phyloP scores from a whole-genome alignment of 1,140 invertebrate species.

The Orussus abietinus region DNA sequence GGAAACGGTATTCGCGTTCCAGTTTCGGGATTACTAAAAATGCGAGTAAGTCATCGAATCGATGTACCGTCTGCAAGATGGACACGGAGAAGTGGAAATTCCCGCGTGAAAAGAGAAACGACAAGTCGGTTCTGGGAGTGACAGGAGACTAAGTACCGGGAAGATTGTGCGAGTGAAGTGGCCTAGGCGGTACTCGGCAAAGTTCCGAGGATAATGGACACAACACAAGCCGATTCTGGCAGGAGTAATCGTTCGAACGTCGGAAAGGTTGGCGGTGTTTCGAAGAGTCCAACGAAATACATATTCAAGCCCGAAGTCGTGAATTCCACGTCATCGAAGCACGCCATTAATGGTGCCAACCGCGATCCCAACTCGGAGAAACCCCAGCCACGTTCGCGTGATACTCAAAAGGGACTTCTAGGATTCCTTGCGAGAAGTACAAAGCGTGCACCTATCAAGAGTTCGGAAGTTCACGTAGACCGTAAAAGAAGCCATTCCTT shows the following conservation, averaged over 20 bases:
- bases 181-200: not conserved
- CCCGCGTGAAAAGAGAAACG: too few relatives aligned
- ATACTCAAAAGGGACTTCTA: not conserved
- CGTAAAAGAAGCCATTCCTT: not conserved
- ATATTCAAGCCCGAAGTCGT: not conserved
- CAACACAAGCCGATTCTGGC: not conserved
- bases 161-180: too few relatives aligned
- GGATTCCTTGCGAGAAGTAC: not conserved
- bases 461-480: not conserved
- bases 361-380: not conserved
- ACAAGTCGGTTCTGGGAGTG: too few relatives aligned
- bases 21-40: too few relatives aligned
- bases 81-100: too few relatives aligned
- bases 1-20: too few relatives aligned
- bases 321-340: not conserved
- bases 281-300: constrained; percentile 1
- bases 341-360: not conserved
- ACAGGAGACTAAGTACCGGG: too few relatives aligned
- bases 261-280: not conserved
- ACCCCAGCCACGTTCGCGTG: not conserved
- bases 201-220: not conserved
- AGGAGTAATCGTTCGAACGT: not conserved
- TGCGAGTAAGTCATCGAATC: too few relatives aligned
- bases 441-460: not conserved
- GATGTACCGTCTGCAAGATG: too few relatives aligned